Base-by-base conservation (phyloP, 2,888 invertebrate genomes). In the Rapana venosa region DNA sequence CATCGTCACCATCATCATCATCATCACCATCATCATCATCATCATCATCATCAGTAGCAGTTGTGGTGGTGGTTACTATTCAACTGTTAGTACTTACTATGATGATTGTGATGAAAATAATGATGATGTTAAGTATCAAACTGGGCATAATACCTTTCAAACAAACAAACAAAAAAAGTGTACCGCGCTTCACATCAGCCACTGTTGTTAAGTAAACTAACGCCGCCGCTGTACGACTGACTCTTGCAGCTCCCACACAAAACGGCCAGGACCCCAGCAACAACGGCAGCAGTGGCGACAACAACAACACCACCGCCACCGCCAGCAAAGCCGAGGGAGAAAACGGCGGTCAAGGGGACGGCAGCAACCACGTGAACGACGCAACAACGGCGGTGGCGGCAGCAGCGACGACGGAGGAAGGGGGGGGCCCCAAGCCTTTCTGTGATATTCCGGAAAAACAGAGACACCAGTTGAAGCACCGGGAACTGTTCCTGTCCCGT, bases 401-500 rank as follows among this genome's bases (percentile, higher is more conserved):
- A 88, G 87, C 77, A 89, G 88, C 84, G 81, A 86, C 87, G 85
- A 83, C 79, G 83, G 32, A 13, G 0, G 90, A 89, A 20, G 89
- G 85, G 1, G 84, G 74, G 17, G 32, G 56, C 32, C 83, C 83
- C 5, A 89, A 85, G 83, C 89, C 89, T 66, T 89, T 89, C 89
- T 90, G 90, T 79, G 92, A 92, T 66, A 90, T 92, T 22, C 92
- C 93, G 96, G 97, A 96, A 97, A 97, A 94, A 93, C 94, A 98
- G 96, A 97, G 98, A 95, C 98, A 99, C 97, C 98, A 99, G 97
- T 97, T 99, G 96, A 98, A 98, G 96, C 99, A 99, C 96, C 97
- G 99, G 95, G 99, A 99, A 97, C 97, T 99, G 96, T 99, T 99
- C 97, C 97, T 99, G 93, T 99, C 99, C 87, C 97, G 99, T 94